Conservation (phyloP, 2,888 invertebrate species). For the Mylabris sibirica region DNA sequence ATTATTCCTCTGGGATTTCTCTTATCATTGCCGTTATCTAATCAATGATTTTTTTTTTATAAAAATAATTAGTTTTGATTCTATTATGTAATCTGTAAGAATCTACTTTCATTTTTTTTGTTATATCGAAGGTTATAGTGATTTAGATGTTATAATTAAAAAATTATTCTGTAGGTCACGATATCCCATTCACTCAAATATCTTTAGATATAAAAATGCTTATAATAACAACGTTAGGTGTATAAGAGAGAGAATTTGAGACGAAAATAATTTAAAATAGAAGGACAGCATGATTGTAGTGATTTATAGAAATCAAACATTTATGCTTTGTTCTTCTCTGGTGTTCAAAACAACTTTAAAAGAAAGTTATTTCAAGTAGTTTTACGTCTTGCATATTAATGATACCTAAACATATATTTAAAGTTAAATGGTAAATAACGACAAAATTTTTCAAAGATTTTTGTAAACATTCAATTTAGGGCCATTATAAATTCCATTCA, state of each 20-base stretch:
- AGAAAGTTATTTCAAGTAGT: conserved; percentile 24
- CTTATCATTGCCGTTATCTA: background rate
- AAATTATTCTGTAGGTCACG: conserved; percentile 10
- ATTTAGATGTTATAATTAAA: background rate
- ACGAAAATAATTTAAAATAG: conserved; percentile 13
- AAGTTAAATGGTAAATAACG: conserved; percentile 5
- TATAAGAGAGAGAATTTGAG: background rate
- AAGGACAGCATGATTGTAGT: conserved; percentile 20
- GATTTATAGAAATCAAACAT: conserved; percentile 27
- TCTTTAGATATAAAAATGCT: conserved; percentile 8
- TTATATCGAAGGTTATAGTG: conserved; percentile 2
- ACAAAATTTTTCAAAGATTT: background rate
- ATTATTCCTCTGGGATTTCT: background rate
- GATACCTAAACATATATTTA: conserved; percentile 7
- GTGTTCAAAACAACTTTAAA: conserved; percentile 21
- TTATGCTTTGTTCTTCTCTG: conserved; percentile 21
- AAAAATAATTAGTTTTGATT: background rate
- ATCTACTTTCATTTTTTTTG: conserved; percentile 7
- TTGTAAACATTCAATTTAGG: background rate
- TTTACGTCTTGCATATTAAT: conserved; percentile 26
- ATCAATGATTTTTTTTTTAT: background rate
- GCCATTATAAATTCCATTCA: background rate
- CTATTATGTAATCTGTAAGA: background rate
- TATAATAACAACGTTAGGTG: background rate
- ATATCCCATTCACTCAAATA: conserved; percentile 10